Conservation (phyloP, 2,113 vertebrate species). For the Cynocephalus volans region DNA sequence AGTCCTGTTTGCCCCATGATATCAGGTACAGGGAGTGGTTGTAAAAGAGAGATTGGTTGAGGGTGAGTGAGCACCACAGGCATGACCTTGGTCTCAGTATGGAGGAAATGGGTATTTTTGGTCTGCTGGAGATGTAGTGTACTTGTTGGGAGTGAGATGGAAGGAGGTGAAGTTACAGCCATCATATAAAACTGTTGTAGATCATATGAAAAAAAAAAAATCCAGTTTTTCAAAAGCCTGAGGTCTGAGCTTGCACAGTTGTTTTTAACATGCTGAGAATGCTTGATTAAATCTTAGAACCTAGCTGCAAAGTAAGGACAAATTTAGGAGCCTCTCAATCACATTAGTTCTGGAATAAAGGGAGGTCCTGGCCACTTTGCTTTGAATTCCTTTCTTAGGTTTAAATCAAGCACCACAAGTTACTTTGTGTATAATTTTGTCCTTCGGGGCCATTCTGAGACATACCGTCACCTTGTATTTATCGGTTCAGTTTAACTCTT, state of each 20-base stretch:
- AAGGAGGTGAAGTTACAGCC: background rate
- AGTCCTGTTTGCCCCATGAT: slow-evolving; percentile 98
- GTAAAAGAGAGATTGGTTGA: background rate
- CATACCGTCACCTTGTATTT: background rate
- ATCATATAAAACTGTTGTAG: slow-evolving; percentile 11
- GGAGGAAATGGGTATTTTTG: background rate
- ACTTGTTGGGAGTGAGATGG: background rate
- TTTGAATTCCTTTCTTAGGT: slow-evolving; percentile 24
- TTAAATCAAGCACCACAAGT: background rate
- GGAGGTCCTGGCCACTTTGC: background rate
- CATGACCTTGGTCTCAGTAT: background rate
- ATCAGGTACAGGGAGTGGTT: slow-evolving; percentile 92
- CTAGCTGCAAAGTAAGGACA: background rate
- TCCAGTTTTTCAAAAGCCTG: background rate
- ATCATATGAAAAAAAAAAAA: background rate
- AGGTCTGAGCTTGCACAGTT: background rate
- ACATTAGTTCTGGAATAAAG: slow-evolving; percentile 7
- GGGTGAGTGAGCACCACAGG: background rate
- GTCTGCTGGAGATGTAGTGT: background rate
- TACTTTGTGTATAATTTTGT: background rate
- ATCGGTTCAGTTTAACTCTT: background rate
- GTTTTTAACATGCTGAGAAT: slow-evolving; percentile 33
- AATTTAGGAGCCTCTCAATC: background rate
- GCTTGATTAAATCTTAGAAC: slow-evolving; percentile 19
- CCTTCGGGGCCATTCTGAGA: slow-evolving; percentile 7